Percentiles rank a stretch among this genome's conserved stretches.
Evolutionary conservation across 2,888 invertebrate genomes (phyloP).

Genomic region (Xanthostigma xanthostigma): DNA sequence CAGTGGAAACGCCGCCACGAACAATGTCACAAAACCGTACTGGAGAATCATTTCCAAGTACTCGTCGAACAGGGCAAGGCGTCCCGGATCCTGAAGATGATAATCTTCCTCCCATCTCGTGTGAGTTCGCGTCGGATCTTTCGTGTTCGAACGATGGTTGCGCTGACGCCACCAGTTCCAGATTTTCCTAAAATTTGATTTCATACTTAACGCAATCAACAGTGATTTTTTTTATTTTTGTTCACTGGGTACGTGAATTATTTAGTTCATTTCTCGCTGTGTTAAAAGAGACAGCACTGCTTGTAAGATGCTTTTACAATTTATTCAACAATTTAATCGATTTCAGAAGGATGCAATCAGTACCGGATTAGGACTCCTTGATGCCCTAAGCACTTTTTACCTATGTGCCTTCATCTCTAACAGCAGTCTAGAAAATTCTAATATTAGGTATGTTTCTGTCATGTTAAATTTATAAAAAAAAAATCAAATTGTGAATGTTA

Average conservation of each 20-base stretch:
- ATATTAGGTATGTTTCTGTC: too few relatives aligned
- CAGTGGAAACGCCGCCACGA: slow-evolving; percentile 93
- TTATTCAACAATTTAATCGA: too few relatives aligned
- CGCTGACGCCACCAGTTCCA: slow-evolving; percentile 83
- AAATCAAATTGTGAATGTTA: too few relatives aligned
- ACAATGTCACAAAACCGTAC: slow-evolving; percentile 93
- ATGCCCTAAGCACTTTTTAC: too few relatives aligned
- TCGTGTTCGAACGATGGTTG: slow-evolving; percentile 59
- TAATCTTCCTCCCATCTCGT: slow-evolving; percentile 92
- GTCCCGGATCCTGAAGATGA: slow-evolving; percentile 76
- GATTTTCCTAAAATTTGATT: slow-evolving; percentile 42
- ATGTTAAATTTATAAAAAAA: too few relatives aligned
- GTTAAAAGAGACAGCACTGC: background rate
- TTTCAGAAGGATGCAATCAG: too few relatives aligned
- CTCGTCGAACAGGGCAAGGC: slow-evolving; percentile 86
- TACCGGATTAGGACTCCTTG: too few relatives aligned
- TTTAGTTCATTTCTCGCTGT: background rate
- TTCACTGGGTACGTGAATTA: background rate
- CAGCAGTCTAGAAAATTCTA: too few relatives aligned
- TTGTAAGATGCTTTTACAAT: too few relatives aligned
- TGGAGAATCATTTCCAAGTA: slow-evolving; percentile 97
- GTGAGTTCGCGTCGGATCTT: slow-evolving; percentile 54
- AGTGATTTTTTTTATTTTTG: too few relatives aligned
- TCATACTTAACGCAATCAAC: too few relatives aligned
- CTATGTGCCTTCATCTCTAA: too few relatives aligned